Evolutionary conservation across 2,888 invertebrate species (phyloP).

Genomic region (Itoplectis maculator): DNA sequence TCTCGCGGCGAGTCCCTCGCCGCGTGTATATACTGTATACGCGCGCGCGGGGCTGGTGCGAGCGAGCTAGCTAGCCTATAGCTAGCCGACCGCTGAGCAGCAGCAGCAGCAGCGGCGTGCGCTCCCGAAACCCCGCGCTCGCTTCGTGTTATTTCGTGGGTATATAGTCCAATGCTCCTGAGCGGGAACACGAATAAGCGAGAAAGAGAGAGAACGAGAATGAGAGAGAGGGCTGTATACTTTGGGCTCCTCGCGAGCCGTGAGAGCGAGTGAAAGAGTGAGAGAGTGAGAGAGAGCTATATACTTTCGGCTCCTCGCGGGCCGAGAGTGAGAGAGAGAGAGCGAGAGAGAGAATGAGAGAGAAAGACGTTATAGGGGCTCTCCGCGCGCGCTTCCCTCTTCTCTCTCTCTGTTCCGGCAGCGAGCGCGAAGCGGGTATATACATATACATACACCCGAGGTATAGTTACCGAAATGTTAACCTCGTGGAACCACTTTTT

Average conservation of each 20-base stretch:
- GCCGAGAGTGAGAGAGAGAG: conserved; percentile 10
- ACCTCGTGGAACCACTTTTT: conserved; percentile 88
- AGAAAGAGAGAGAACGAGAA: neutral
- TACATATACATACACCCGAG: conserved; percentile 75
- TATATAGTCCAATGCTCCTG: conserved; percentile 31
- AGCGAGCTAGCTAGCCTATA: conserved; percentile 5
- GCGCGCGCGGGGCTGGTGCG: conserved; percentile 14
- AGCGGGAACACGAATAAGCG: too few species aligned
- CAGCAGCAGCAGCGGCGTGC: conserved; percentile 26
- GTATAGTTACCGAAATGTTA: conserved; percentile 86
- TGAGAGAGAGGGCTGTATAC: conserved; percentile 2
- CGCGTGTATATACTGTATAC: conserved; percentile 13
- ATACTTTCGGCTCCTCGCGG: neutral
- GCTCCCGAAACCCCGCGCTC: conserved; percentile 49
- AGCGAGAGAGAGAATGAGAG: conserved; percentile 4
- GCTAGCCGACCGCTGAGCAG: conserved; percentile 1
- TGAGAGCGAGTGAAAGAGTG: conserved; percentile 15
- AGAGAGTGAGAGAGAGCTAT: neutral
- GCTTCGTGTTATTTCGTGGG: conserved; percentile 36
- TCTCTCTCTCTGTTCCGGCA: too few species aligned
- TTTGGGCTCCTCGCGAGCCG: neutral
- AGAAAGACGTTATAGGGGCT: conserved; percentile 56
- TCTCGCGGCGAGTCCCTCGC: conserved; percentile 55
- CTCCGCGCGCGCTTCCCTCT: too few species aligned
- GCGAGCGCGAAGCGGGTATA: conserved; percentile 72